phyloP scores from a whole-genome alignment of 1,140 invertebrate species.

The Diorhabda sublineata region DNA sequence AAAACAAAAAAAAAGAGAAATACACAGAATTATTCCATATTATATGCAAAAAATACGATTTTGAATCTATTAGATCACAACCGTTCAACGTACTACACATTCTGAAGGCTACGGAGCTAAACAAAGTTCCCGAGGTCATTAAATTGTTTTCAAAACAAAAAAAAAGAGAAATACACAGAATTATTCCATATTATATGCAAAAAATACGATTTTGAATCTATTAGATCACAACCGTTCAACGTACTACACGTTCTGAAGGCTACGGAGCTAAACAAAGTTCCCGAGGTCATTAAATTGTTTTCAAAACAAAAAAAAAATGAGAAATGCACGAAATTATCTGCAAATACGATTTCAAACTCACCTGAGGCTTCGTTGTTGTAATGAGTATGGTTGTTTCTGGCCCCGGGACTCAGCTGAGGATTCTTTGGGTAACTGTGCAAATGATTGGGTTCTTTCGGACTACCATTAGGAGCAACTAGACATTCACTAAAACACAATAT shows the following conservation, averaged over 20 bases:
- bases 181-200: conserved; percentile 1
- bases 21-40: no score
- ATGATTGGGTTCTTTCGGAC: conserved; percentile 44
- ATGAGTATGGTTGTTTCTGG: conserved; percentile 42
- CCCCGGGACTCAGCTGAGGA: conserved; percentile 42
- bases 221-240: no score
- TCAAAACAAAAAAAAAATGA: background rate
- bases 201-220: no score
- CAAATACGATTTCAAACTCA: conserved; percentile 21
- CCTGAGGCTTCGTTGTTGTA: conserved; percentile 42
- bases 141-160: background rate
- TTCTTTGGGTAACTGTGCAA: conserved; percentile 44
- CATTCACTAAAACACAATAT: conserved; percentile 40
- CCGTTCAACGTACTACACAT: no score
- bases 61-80: no score
- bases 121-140: background rate
- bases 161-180: background rate
- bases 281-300: conserved; percentile 3
- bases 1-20: background rate
- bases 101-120: background rate
- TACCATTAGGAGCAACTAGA: conserved; percentile 38
- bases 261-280: background rate
- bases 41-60: no score
- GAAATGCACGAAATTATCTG: background rate
- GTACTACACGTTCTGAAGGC: background rate